phyloP scores from a whole-genome alignment of 2,113 vertebrate genomes.

The Nibea albiflora region DNA sequence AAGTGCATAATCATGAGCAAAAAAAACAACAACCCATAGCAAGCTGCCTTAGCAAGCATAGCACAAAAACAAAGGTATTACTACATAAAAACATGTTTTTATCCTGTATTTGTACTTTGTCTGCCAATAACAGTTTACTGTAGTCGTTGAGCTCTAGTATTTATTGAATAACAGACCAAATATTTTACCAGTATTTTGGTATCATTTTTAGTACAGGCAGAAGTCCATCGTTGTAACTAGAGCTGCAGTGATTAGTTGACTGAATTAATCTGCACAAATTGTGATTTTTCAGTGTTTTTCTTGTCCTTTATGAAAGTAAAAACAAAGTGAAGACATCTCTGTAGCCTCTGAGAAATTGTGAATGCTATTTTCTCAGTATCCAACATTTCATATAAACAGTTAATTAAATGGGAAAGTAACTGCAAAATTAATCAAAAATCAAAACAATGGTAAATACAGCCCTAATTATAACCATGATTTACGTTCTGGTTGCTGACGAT shows the following conservation, averaged over 20 bases:
- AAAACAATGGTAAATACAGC: background rate
- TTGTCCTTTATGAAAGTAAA: background rate
- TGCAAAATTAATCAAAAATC: background rate
- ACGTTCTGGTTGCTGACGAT: too few relatives aligned
- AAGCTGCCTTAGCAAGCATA: conserved; percentile 13
- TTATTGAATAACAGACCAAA: background rate
- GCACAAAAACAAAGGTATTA: background rate
- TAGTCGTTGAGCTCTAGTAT: background rate
- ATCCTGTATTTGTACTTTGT: background rate
- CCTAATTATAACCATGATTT: background rate
- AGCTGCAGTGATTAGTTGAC: background rate
- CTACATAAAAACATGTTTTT: background rate
- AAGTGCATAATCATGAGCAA: conserved; percentile 44
- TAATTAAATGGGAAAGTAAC: too few relatives aligned
- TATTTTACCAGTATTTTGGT: background rate
- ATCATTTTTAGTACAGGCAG: background rate
- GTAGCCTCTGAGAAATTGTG: background rate
- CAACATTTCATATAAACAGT: background rate
- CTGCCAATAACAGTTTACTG: background rate
- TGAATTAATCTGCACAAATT: background rate
- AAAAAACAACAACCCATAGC: background rate
- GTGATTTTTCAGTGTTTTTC: background rate
- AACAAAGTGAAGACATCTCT: background rate
- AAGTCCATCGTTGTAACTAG: background rate
- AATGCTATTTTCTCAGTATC: background rate